These are phyloP conservation scores for Xenopus tropicalis DNA, from an alignment of 2,113 vertebrate genomes.

Conservation along the genomic window UCB_Xtro_10.0 CM004452.2:3968001-3968500, in stretches of 20 bases:
- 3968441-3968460: conserved; percentile 19
- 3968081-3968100: too few relatives aligned
- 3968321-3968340: conserved; percentile 47
- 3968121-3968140: too few relatives aligned
- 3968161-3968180: too few relatives aligned
- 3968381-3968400: conserved; percentile 53
- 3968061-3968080: too few relatives aligned
- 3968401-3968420: conserved; percentile 44
- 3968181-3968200: too few relatives aligned
- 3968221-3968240: too few relatives aligned
- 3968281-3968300: conserved; percentile 47
- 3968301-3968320: conserved; percentile 50
- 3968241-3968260: not conserved
- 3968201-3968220: too few relatives aligned
- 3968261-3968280: conserved; percentile 13
- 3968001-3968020: too few relatives aligned
- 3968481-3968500: not conserved
- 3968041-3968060: too few relatives aligned
- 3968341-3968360: conserved; percentile 54
- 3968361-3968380: conserved; percentile 52
- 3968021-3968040: too few relatives aligned
- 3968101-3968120: too few relatives aligned
- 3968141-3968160: too few relatives aligned
- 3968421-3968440: conserved; percentile 7
- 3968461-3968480: conserved; percentile 24